phyloP scores from a whole-genome alignment of 1,140 invertebrate genomes.

The Orchestia grillus region DNA sequence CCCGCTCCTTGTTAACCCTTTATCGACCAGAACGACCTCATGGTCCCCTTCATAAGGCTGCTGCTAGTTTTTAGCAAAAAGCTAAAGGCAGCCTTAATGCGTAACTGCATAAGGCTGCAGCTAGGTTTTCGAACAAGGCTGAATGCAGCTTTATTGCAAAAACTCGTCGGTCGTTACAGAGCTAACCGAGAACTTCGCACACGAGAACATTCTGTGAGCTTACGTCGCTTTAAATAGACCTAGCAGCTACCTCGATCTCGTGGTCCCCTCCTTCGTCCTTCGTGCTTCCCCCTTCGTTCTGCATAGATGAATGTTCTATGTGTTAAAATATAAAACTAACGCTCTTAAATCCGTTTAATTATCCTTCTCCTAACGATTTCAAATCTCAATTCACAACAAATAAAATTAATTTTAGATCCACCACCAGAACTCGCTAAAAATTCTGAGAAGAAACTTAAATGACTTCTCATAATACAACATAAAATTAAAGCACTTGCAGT shows the following conservation, averaged over 20 bases:
- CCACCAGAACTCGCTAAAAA: not conserved
- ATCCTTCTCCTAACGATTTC: not conserved
- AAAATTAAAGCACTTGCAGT: not conserved
- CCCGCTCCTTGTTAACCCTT: too few relatives aligned
- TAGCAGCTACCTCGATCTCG: not conserved
- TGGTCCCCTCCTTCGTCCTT: not conserved
- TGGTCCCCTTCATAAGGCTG: too few relatives aligned
- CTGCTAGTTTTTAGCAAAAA: too few relatives aligned
- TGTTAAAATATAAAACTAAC: constrained; percentile 53
- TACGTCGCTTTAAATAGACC: not conserved
- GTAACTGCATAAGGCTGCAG: too few relatives aligned
- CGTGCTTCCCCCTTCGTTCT: constrained; percentile 36
- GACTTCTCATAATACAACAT: not conserved
- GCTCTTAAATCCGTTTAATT: constrained; percentile 40
- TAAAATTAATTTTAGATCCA: not conserved
- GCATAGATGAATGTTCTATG: constrained; percentile 47
- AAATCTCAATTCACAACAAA: not conserved
- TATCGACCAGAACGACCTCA: too few relatives aligned
- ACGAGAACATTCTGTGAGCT: not conserved
- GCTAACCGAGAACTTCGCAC: not conserved
- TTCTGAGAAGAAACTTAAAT: not conserved
- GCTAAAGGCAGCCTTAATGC: too few relatives aligned
- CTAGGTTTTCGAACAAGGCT: too few relatives aligned
- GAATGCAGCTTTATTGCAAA: too few relatives aligned
- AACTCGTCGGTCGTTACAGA: not conserved